Conservation (phyloP, 2,113 vertebrate genomes). For the Myotis lucifugus region DNA sequence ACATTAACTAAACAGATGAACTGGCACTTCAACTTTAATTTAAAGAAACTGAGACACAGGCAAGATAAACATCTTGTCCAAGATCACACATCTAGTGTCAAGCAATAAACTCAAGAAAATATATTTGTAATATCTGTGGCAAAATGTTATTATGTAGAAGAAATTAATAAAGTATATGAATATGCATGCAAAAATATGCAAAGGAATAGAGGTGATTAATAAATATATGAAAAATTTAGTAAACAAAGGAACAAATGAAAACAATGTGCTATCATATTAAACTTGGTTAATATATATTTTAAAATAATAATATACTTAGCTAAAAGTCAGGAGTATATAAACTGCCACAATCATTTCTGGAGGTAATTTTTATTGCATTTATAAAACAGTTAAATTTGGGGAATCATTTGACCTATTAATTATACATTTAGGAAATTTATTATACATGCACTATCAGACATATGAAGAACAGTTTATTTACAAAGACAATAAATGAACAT, state of each 20-base stretch:
- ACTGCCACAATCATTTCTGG: neutral
- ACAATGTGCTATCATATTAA: neutral
- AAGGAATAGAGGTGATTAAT: neutral
- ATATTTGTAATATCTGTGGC: neutral
- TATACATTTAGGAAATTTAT: neutral
- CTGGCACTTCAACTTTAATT: neutral
- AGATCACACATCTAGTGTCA: neutral
- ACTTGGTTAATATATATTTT: conserved; percentile 21
- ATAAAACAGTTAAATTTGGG: conserved; percentile 6
- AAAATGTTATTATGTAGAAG: neutral
- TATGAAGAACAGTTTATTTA: neutral
- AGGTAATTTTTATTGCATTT: neutral
- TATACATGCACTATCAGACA: neutral
- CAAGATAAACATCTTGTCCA: neutral
- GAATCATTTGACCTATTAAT: neutral
- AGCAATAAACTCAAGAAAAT: neutral
- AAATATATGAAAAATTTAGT: neutral
- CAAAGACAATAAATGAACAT: neutral
- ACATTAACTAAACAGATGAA: neutral
- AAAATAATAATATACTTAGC: neutral
- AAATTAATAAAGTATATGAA: neutral
- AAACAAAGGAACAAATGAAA: conserved; percentile 6
- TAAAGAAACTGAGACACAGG: neutral
- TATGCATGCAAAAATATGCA: neutral
- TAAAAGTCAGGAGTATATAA: conserved; percentile 3